A percentile compares a stretch with the other conserved stretches of the same genome.
Conservation (phyloP, 2,113 vertebrate species). For the Nycticryphes semicollaris region DNA sequence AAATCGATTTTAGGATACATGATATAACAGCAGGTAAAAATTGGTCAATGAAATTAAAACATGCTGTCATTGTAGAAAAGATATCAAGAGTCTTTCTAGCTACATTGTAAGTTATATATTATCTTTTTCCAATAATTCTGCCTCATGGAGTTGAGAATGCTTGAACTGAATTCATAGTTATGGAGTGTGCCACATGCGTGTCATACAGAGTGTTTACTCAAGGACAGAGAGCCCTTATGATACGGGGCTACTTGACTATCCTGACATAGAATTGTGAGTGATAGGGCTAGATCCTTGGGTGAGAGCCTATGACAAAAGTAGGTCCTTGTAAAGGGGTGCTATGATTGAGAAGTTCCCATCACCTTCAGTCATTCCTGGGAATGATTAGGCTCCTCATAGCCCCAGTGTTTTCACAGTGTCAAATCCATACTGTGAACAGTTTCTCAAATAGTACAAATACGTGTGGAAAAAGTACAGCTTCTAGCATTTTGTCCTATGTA, state of each 20-base stretch:
- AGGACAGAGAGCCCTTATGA: not conserved
- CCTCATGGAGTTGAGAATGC: not conserved
- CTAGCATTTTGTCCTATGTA: not conserved
- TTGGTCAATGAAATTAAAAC: not conserved
- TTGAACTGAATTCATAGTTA: not conserved
- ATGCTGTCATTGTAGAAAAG: not conserved
- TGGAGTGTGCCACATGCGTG: not conserved
- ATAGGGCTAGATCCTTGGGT: not conserved
- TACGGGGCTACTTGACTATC: not conserved
- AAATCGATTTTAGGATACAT: not conserved
- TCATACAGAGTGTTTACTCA: not conserved
- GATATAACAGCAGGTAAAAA: not conserved
- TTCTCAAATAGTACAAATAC: not conserved
- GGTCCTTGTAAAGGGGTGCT: not conserved
- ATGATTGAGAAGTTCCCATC: not conserved
- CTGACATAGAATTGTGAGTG: not conserved
- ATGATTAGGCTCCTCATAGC: not conserved
- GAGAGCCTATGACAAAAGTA: not conserved
- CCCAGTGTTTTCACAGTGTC: not conserved
- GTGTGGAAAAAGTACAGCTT: not conserved
- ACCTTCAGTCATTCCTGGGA: not conserved
- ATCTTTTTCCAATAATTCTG: not conserved
- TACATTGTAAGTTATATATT: not conserved
- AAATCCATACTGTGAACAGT: not conserved
- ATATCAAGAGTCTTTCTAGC: not conserved